These are phyloP conservation scores for Seriola dumerili DNA, from an alignment of 2,113 vertebrate genomes.

Conservation along the genomic window DNA sequence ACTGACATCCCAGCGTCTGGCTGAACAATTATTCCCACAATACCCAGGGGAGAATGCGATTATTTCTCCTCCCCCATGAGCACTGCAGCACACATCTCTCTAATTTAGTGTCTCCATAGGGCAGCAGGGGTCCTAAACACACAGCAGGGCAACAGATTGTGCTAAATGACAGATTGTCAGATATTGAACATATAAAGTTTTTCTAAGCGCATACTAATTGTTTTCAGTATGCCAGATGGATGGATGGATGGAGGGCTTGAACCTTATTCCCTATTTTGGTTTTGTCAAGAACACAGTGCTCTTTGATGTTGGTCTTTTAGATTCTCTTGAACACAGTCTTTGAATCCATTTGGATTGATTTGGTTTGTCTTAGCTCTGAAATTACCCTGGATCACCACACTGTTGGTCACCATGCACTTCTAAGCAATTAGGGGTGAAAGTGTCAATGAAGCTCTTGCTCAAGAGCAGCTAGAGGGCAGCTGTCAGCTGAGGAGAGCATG, in stretches of 20 bases:
- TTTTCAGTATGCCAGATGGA: neutral
- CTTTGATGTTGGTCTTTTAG: neutral
- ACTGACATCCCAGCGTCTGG: slow-evolving; percentile 64
- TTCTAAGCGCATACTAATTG: no score
- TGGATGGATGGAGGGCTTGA: neutral
- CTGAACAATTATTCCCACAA: slow-evolving; percentile 56
- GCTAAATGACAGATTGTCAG: slow-evolving; percentile 44
- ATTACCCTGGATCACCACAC: slow-evolving; percentile 5
- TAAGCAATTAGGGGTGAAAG: slow-evolving; percentile 33
- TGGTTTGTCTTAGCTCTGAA: slow-evolving; percentile 10
- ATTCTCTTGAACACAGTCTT: neutral
- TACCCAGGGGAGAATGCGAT: slow-evolving; percentile 44
- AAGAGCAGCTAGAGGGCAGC: slow-evolving; percentile 29
- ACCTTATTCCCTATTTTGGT: no score
- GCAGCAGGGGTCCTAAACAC: slow-evolving; percentile 10
- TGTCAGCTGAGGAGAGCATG: slow-evolving; percentile 24
- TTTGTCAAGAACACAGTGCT: neutral
- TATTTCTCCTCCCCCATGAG: slow-evolving; percentile 18
- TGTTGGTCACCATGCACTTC: neutral
- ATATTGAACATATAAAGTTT: neutral
- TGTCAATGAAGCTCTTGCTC: slow-evolving; percentile 36
- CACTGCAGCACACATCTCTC: slow-evolving; percentile 18
- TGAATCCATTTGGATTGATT: neutral
- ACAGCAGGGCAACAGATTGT: slow-evolving; percentile 48
- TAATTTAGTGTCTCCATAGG: slow-evolving; percentile 59